A percentile compares a stretch with the other conserved stretches of the same genome.
phyloP scores from a whole-genome alignment of 2,113 vertebrate genomes.

The Passer montanus region DNA sequence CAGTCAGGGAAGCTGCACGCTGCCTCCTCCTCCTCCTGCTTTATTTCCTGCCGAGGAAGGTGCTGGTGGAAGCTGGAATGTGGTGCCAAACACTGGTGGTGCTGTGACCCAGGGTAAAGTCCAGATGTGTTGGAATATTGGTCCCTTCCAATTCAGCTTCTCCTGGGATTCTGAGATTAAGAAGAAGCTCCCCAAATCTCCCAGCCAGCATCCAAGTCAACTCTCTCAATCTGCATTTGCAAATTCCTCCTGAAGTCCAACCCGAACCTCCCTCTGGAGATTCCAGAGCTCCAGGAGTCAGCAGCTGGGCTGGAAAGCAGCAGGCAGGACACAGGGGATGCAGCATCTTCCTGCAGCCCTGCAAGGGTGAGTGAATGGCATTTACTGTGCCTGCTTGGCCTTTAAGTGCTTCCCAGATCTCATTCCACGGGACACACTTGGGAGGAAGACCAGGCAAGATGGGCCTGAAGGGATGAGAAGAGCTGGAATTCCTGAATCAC shows the following conservation, averaged over 20 bases:
- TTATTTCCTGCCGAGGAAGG: background rate
- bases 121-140: background rate
- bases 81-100: accelerated
- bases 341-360: background rate
- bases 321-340: too few species aligned
- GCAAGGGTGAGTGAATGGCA: background rate
- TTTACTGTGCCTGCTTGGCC: accelerated
- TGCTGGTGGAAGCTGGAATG: background rate
- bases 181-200: background rate
- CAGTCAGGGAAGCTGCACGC: background rate
- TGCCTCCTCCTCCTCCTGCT: background rate
- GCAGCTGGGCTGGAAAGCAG: background rate
- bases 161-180: background rate
- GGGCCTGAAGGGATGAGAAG: background rate
- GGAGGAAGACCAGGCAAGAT: background rate
- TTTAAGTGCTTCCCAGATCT: background rate
- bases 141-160: too few species aligned
- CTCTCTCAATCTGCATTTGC: accelerated
- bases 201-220: background rate
- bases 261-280: background rate
- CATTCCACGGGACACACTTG: accelerated
- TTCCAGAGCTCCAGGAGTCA: background rate
- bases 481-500: background rate
- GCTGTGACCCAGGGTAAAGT: background rate
- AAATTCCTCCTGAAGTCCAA: background rate